Evolutionary conservation across 1,140 invertebrate genomes (phyloP).

Genomic region (Caligus rogercresseyi): DNA sequence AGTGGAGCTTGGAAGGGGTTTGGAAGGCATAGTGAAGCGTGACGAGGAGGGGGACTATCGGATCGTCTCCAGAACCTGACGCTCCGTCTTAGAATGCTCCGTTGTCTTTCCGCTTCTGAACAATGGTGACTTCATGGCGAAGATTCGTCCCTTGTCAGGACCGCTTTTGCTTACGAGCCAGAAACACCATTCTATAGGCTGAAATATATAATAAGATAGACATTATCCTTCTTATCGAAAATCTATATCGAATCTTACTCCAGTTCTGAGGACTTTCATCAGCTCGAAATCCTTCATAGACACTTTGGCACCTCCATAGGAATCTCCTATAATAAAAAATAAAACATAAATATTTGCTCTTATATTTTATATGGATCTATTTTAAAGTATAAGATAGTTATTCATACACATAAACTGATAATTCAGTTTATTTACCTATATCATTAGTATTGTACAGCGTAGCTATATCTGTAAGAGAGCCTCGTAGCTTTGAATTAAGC

Average conservation of each 20-base stretch:
- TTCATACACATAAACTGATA: no score
- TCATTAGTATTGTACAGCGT: no score
- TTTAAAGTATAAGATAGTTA: no score
- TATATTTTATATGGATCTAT: no score
- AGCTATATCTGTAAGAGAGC: no score
- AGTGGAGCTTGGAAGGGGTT: conserved; percentile 71
- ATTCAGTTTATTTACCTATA: no score
- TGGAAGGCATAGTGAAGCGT: conserved; percentile 87
- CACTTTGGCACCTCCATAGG: conserved; percentile 36
- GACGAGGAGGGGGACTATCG: conserved; percentile 67
- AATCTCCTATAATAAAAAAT: no score
- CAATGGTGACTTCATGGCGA: conserved; percentile 83
- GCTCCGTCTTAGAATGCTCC: conserved; percentile 77
- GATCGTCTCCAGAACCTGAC: conserved; percentile 69
- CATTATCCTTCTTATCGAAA: no score
- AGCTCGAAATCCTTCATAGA: conserved; percentile 75
- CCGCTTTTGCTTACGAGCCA: conserved; percentile 63
- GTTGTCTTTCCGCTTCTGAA: conserved; percentile 76
- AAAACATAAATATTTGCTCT: no score
- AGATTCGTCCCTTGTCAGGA: conserved; percentile 59
- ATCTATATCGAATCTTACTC: conserved; percentile 54
- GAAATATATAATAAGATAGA: no score
- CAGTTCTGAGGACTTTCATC: conserved; percentile 69
- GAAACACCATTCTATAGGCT: conserved; percentile 87
- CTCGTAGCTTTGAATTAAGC: no score